A percentile compares a stretch with the other conserved stretches of the same genome.
phyloP scores from a whole-genome alignment of 2,888 invertebrate species.

The Pristionchus mayeri region DNA sequence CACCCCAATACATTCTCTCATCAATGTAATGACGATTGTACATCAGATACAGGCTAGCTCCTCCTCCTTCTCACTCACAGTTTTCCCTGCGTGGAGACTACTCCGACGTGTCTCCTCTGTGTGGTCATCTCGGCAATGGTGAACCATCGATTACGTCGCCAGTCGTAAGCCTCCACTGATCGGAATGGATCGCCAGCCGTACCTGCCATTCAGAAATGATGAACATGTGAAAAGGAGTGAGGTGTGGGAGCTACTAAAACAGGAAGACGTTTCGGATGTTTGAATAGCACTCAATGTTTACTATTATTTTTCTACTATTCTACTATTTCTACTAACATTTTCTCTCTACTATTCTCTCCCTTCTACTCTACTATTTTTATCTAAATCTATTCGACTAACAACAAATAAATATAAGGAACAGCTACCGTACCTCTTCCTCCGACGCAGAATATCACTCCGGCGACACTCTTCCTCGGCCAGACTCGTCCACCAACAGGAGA shows the following conservation, averaged over 20 bases:
- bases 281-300: too few relatives aligned
- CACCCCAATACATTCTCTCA: neutral
- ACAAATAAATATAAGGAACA: too few relatives aligned
- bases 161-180: conserved; percentile 78
- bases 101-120: conserved; percentile 79
- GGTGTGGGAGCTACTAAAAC: too few relatives aligned
- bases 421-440: conserved; percentile 78
- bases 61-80: conserved; percentile 56
- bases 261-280: too few relatives aligned
- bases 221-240: too few relatives aligned
- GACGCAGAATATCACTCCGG: conserved; percentile 80
- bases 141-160: conserved; percentile 78
- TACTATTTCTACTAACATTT: too few relatives aligned
- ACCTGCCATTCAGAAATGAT: conserved; percentile 54
- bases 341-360: too few relatives aligned
- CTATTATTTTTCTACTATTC: too few relatives aligned
- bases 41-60: too few relatives aligned
- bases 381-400: too few relatives aligned
- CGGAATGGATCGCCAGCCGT: conserved; percentile 79
- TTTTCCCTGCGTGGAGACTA: conserved; percentile 77
- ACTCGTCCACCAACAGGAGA: conserved; percentile 21
- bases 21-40: neutral
- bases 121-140: conserved; percentile 78
- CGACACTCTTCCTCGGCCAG: conserved; percentile 78
- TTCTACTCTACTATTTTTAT: too few relatives aligned